Evolutionary conservation across 2,113 vertebrate genomes (phyloP).

Genomic region (Odontesthes bonariensis): DNA sequence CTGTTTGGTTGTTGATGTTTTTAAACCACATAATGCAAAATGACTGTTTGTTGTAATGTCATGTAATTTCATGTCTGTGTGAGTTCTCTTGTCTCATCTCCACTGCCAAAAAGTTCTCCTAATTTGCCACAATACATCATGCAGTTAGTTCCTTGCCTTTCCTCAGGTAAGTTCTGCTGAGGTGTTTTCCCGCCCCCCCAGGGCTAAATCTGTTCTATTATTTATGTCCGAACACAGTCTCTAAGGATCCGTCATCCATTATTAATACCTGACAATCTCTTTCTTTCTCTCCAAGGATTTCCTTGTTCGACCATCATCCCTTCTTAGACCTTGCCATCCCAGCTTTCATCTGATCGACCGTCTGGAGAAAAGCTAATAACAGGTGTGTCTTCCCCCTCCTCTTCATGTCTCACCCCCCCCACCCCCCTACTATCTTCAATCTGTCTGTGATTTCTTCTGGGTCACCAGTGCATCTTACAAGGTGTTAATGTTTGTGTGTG

Average conservation of each 20-base stretch:
- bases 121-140: neutral
- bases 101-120: slow-evolving; percentile 5
- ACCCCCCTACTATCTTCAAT: slow-evolving; percentile 44
- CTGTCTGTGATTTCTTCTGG: slow-evolving; percentile 40
- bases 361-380: slow-evolving; percentile 79
- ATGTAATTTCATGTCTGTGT: too few relatives aligned
- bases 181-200: slow-evolving; percentile 51
- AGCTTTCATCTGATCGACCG: slow-evolving; percentile 24
- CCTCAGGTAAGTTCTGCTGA: slow-evolving; percentile 45
- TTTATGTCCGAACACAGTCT: slow-evolving; percentile 74
- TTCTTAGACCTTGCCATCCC: slow-evolving; percentile 20
- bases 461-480: slow-evolving; percentile 34
- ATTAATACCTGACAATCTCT: slow-evolving; percentile 69
- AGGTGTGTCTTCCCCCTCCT: slow-evolving; percentile 65
- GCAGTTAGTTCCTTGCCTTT: slow-evolving; percentile 14
- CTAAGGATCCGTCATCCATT: slow-evolving; percentile 70
- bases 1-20: too few relatives aligned
- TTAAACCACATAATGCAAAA: too few relatives aligned
- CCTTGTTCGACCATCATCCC: slow-evolving; percentile 43
- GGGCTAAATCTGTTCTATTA: slow-evolving; percentile 72
- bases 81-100: too few relatives aligned
- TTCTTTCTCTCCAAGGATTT: slow-evolving; percentile 66
- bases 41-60: too few relatives aligned
- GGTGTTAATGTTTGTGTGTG: slow-evolving; percentile 45
- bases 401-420: slow-evolving; percentile 33